Base-by-base conservation (phyloP, 2,888 invertebrate genomes). In the Caenorhabditis zanzibari region DNA sequence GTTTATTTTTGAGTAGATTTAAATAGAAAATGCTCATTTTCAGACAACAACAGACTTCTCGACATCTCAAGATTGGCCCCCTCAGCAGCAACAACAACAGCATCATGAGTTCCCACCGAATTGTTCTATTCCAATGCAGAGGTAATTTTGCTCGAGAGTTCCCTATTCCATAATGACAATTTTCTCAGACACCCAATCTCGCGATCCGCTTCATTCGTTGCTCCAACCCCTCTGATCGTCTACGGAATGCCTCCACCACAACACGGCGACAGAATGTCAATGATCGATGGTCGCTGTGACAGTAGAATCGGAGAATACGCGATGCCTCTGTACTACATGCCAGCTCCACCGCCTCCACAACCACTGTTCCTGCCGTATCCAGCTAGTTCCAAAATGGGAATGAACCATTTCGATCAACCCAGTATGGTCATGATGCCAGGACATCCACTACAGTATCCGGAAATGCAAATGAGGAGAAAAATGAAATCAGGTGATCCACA, bases 191-290 rank as follows among this genome's bases (percentile, higher is more conserved):
- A 76, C 52, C 76, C 84, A 12, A 63, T 84, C 14, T 84, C 84
- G 0, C 66, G 84, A 56, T 84, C 84, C 10, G 84, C 84, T n/a
- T 84, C 84, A 3, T 84, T 84, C 41, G 84, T 81, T 14, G 58
- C 84, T 3, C 81, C 84, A n/a, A 64, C 84, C 10, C 84, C 84
- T 6, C 1, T 84, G 24, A 66, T 84, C 26, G 81, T 84, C 28
- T 84, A 84, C 49, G 69, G 81, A 63, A 79, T 83, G 74, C 79
- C 83, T 41, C 77, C 73, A 16, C 68, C 26, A 22, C 75, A 66
- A 63, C 68, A 52, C 32, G 77, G 77, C 16, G 77, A 77, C 28
- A 47, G 82, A 68, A 61, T 82, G 56, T 80, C 79, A 19, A 49
- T 71, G 47, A 59, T 76, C 38, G 81, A 84, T 26, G 47, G 72